Base-by-base conservation (phyloP, 37 sponge, comb jelly and placozoan species). In the Hormiphora californensis region DNA sequence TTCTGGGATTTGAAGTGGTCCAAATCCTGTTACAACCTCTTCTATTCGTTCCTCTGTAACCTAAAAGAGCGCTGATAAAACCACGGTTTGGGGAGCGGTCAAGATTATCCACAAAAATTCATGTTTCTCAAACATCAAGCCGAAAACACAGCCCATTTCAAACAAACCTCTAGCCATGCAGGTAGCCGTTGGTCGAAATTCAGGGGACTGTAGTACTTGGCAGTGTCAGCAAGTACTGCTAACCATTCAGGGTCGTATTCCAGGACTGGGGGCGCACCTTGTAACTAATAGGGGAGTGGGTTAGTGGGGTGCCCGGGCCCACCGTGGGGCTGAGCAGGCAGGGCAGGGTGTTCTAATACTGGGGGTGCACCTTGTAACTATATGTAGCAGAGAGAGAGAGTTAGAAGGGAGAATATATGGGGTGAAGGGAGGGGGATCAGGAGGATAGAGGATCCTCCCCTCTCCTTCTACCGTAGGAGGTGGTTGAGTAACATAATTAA, bases 171-270 rank as follows among this genome's bases (percentile, higher is more conserved):
- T 17, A 34, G 11, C 3, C 17, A 65, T 17, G 68, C 38, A 65
- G 68, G 81, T 40, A 73, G 81, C 43, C 43, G 40, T 46, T 73
- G 81, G 25, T 73, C 81, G 46, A 73, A 73, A 28, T 73, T 73
- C 25, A 73, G 81, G 41, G 81, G 81, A 46, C 43, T 73, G 81
- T 43, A 73, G 38, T 21, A 73, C 44, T 73, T 39, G 8, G 81
- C 81, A 9, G 92, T 94, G 21, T 87, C 87, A 5, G 63, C 81
- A 11, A 91, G 51, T 21, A 96, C 87, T 23, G 94, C 89, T 61
- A 96, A 55, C 97, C 97, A 96, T 36, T 94, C 92, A 0, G 78
- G 85, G 62, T 96, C 97, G 37, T 94, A 92, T 7, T 63, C 40
- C 49, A 96, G 89, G 17, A 87, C 78, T 43, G 81, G 81, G 1